Base-by-base conservation (phyloP, 2,113 vertebrate genomes). In the Apeltes quadracus region DNA sequence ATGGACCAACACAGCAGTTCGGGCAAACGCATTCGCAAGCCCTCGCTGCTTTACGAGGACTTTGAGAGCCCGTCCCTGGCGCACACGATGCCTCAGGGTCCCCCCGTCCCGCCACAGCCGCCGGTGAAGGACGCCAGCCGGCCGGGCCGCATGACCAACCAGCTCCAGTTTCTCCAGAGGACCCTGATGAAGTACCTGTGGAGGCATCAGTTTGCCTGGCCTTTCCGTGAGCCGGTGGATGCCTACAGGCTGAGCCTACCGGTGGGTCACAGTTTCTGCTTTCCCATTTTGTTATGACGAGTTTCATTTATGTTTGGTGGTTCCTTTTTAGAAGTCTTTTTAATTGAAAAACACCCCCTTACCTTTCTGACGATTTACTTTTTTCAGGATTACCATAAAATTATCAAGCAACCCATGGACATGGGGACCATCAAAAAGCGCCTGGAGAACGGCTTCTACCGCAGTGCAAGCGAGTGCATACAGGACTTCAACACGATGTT, bases 401-500 rank as follows among this genome's bases (percentile, higher is more conserved):
- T 98, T 62, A 98, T 98, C 82, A 98, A 98, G 58, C 95, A 97
- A 16, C 97, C 97, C 5, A 98, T 98, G 97, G 97, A 98, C 67
- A 97, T 98, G 97, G 97, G 97, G 6, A 97, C 96, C 3, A 98
- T 98, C 84, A 97, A 97, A 73, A 94, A 94, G 11, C 93, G 97
- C 0, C 68, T 98, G 75, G 97, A 98, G 82, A 98, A 97, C 83
- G 95, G 90, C 76, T 98, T 95, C 27, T 98, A 98, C 12, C 95
- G 95, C 91, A 94, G 94, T 9, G 96, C 97, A 0, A 93, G 95
- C 0, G 97, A 98, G 86, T 98, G 97, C 87, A 97, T 98, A 89
- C 96, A 98, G 83, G 97, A 98, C 88, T 98, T 98, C 83, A 98
- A 97, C 89, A 98, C 97, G 43, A 98, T 98, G 97, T 98, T 98